Conservation (phyloP, 2,888 invertebrate genomes). For the Eupeodes luniger region DNA sequence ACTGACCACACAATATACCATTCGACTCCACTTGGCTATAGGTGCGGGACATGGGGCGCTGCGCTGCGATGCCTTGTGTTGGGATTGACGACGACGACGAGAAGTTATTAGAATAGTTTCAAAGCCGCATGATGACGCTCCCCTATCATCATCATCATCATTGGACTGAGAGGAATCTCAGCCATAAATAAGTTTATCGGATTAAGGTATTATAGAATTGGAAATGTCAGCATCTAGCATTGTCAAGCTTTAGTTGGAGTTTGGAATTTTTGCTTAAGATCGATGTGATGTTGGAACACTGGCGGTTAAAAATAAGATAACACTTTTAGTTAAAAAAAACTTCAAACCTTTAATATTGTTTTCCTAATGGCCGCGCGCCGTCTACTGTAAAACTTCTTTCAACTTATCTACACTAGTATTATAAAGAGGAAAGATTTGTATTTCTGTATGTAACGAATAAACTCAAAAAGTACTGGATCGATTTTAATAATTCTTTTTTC, state of each 20-base stretch:
- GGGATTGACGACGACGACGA: slow-evolving; percentile 12
- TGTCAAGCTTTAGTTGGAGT: slow-evolving; percentile 72
- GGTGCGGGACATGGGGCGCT: neutral
- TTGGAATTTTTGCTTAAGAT: slow-evolving; percentile 60
- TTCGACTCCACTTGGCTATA: neutral
- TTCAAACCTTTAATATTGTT: too few species aligned
- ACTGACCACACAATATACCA: slow-evolving; percentile 44
- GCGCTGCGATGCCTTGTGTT: slow-evolving; percentile 23
- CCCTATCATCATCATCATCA: slow-evolving; percentile 57
- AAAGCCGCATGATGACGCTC: slow-evolving; percentile 58
- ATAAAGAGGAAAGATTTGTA: too few species aligned
- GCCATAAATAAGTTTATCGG: slow-evolving; percentile 73
- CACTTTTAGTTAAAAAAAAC: neutral
- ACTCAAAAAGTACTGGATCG: too few species aligned
- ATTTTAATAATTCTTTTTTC: too few species aligned
- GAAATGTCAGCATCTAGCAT: slow-evolving; percentile 74
- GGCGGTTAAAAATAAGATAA: slow-evolving; percentile 13
- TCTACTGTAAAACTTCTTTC: too few species aligned
- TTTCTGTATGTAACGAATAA: too few species aligned
- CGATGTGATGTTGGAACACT: slow-evolving; percentile 38
- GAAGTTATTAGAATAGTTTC: slow-evolving; percentile 53
- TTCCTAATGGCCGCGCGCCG: too few species aligned
- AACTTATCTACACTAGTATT: too few species aligned
- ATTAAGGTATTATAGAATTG: slow-evolving; percentile 74
- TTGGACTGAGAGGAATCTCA: slow-evolving; percentile 59